phyloP scores from a whole-genome alignment of 37 sponge, comb jelly and placozoan species.

The Lycopodina hypogea region DNA sequence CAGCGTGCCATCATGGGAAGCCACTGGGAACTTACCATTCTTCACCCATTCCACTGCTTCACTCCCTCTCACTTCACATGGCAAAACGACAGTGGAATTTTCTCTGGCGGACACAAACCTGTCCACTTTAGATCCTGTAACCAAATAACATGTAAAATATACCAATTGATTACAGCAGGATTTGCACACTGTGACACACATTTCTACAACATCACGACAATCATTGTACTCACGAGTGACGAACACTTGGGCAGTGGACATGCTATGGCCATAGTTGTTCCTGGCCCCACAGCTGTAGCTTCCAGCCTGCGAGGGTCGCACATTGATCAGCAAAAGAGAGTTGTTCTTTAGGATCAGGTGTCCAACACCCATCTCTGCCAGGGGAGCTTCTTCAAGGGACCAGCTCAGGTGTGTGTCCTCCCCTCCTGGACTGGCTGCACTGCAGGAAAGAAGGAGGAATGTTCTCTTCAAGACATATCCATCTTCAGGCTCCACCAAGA shows the following conservation, averaged over 20 bases:
- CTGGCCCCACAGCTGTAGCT: slow-evolving; percentile 30
- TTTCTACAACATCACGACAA: too few relatives aligned
- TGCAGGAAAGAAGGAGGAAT: slow-evolving; percentile 4
- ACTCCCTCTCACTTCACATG: slow-evolving; percentile 2
- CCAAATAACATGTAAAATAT: neutral
- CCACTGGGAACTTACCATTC: neutral
- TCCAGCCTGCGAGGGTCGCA: neutral
- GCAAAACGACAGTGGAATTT: neutral
- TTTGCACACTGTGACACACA: too few relatives aligned
- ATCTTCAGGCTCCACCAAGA: neutral
- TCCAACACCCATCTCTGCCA: neutral
- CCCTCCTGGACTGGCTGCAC: slow-evolving; percentile 5
- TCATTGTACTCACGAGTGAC: slow-evolving; percentile 5
- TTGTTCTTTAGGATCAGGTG: neutral
- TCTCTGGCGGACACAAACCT: slow-evolving; percentile 1
- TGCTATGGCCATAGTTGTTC: slow-evolving; percentile 8
- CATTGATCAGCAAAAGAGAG: slow-evolving; percentile 5
- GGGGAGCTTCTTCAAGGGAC: neutral
- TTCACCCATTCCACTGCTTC: neutral
- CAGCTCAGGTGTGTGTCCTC: slow-evolving; percentile 1
- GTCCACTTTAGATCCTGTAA: slow-evolving; percentile 2
- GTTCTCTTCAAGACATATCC: neutral
- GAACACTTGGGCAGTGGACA: slow-evolving; percentile 4
- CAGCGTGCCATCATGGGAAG: neutral
- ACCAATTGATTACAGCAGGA: neutral